Percentiles rank a stretch among this genome's conserved stretches.
Evolutionary conservation across 2,888 invertebrate species (phyloP).

Genomic region (Lordiphosa andalusiaca): DNA sequence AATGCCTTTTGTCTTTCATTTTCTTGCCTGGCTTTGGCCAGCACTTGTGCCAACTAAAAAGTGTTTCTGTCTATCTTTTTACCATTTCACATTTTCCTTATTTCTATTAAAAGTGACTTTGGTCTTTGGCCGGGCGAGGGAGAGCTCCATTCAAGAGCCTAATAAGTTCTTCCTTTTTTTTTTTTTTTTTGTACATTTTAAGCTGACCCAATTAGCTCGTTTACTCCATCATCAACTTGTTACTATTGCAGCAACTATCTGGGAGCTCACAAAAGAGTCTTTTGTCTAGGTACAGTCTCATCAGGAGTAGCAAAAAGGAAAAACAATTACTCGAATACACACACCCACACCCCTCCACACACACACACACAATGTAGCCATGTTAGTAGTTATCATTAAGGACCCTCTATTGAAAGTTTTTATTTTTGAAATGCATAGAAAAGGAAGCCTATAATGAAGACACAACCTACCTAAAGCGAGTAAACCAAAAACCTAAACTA

Average conservation of each 20-base stretch:
- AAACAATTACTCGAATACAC: slow-evolving; percentile 20
- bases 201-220: slow-evolving; percentile 61
- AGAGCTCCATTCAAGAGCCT: slow-evolving; percentile 30
- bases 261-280: slow-evolving; percentile 29
- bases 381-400: slow-evolving; percentile 59
- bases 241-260: slow-evolving; percentile 3
- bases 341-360: slow-evolving; percentile 21
- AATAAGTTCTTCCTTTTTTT: slow-evolving; percentile 51
- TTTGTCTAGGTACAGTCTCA: slow-evolving; percentile 30
- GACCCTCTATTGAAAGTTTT: slow-evolving; percentile 55
- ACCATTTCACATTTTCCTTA: slow-evolving; percentile 4
- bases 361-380: slow-evolving; percentile 39
- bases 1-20: slow-evolving; percentile 17
- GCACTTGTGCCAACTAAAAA: slow-evolving; percentile 11
- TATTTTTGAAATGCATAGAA: slow-evolving; percentile 40
- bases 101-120: slow-evolving; percentile 11
- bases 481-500: slow-evolving; percentile 71
- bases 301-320: slow-evolving; percentile 31
- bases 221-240: slow-evolving; percentile 25
- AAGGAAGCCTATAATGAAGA: slow-evolving; percentile 19
- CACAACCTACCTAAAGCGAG: slow-evolving; percentile 69
- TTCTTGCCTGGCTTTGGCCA: slow-evolving; percentile 7
- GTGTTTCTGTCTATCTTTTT: slow-evolving; percentile 4
- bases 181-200: slow-evolving; percentile 32
- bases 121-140: background rate